Base-by-base conservation (phyloP, 2,888 invertebrate genomes). In the Trichopria drosophilae region DNA sequence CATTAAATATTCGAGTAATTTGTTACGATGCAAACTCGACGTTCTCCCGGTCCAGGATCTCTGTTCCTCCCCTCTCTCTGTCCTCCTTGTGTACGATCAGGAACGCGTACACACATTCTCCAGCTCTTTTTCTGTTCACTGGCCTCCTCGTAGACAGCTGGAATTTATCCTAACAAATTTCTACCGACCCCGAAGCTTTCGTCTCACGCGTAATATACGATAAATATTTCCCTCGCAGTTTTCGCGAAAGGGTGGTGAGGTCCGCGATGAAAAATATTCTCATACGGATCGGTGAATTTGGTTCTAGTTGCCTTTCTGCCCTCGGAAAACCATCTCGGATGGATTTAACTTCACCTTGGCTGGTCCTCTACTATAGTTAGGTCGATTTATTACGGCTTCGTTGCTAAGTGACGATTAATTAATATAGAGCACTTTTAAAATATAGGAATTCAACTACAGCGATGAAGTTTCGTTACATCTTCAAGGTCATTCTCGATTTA, bases 1-100 rank as follows among this genome's bases (percentile, higher is more conserved):
- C 65, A 69, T 73, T 72, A 70, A 72, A 72, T 66, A 69, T 66
- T 64, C 67, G 68, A 70, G 71, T 67, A 71, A 72, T 73, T 71
- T 69, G 69, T 70, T 67, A 68, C 62, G 62, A 63, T 64, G 61
- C 64, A 65, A 68, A 67, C 64, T 61, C 60, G n/a, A n/a, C n/a
- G n/a, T n/a, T n/a, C n/a, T n/a, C 59, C 59, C 41, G 60, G 45
- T 28, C 23, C 28, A 51, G 58, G 44, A 40, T 44, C 48, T 15
- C 13, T 12, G 40, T 16, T 32, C 29, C 45, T 46, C 23, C 32
- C 24, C 37, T 23, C 5, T 20, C 43, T 28, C 36, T 47, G 50
- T 34, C 29, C 15, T 40, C 35, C 37, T 46, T 50, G n/a, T n/a
- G n/a, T n/a, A n/a, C n/a, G n/a, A n/a, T n/a, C n/a, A n/a, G n/a